These are phyloP conservation scores for Crepidodera aurea DNA, from an alignment of 2,888 invertebrate species.

Conservation along the genomic window DNA sequence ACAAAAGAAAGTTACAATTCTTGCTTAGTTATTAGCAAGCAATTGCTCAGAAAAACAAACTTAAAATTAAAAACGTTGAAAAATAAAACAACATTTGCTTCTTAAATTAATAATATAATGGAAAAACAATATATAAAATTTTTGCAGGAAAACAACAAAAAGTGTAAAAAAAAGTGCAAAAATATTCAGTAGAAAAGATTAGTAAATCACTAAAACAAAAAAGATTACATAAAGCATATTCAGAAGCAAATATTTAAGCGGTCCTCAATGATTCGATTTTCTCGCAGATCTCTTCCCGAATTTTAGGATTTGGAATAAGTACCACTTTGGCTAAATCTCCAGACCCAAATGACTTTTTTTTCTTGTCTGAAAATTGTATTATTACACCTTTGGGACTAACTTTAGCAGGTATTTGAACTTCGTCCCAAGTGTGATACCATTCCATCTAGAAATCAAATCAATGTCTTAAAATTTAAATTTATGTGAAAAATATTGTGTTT, in stretches of 20 bases:
- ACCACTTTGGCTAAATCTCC: constrained; percentile 68
- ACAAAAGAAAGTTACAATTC: no score
- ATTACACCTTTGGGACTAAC: constrained; percentile 75
- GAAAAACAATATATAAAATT: constrained; percentile 20
- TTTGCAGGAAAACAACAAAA: constrained; percentile 14
- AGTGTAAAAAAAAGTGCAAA: constrained; percentile 15
- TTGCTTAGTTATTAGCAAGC: no score
- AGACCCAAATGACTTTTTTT: constrained; percentile 71
- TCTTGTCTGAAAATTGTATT: constrained; percentile 67
- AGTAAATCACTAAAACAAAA: background rate
- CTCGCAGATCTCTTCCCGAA: constrained; percentile 52
- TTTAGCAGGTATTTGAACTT: constrained; percentile 73
- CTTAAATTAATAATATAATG: constrained; percentile 9
- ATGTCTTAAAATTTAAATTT: background rate
- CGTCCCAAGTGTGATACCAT: constrained; percentile 81
- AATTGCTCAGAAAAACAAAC: no score
- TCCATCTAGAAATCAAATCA: constrained; percentile 67
- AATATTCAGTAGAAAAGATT: constrained; percentile 1
- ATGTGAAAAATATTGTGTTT: no score
- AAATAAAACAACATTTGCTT: background rate
- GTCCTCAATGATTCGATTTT: constrained; percentile 56
- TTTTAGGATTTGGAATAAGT: constrained; percentile 58
- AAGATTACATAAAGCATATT: constrained; percentile 11
- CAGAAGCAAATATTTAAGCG: constrained; percentile 30
- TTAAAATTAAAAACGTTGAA: no score